Evolutionary conservation across 2,113 vertebrate species (phyloP).

Genomic region (Myotis lucifugus): DNA sequence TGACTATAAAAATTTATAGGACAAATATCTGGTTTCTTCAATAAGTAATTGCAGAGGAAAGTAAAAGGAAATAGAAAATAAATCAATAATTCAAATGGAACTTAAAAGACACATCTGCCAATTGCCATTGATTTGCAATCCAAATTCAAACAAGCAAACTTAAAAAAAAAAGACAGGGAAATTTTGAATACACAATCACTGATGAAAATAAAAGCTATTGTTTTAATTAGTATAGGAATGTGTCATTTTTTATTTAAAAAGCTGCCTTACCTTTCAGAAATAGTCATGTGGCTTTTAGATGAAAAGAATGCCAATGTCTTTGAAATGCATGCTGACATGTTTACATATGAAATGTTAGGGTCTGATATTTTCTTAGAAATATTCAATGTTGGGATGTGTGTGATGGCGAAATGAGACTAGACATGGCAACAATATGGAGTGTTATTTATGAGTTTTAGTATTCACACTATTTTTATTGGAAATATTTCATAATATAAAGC

Average conservation of each 20-base stretch:
- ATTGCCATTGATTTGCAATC: neutral
- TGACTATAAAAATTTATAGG: neutral
- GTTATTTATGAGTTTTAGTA: neutral
- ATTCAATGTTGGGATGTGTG: neutral
- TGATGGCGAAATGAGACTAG: neutral
- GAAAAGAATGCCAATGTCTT: neutral
- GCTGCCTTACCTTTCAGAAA: neutral
- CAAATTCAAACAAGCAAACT: neutral
- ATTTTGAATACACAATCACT: neutral
- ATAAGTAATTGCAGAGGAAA: neutral
- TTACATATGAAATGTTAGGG: neutral
- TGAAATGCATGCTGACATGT: neutral
- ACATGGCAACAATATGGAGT: neutral
- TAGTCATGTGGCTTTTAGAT: neutral
- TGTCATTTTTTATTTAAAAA: neutral
- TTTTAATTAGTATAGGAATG: neutral
- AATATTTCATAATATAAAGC: neutral
- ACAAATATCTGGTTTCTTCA: neutral
- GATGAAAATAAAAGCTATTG: neutral
- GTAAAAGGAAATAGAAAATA: neutral
- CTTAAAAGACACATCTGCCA: neutral
- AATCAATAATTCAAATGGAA: neutral
- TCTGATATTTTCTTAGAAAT: neutral
- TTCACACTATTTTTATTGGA: neutral
- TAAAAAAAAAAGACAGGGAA: neutral